Evolutionary conservation across 2,888 invertebrate genomes (phyloP), one percentile per base, ranked within the genome.

Genomic region (Tachina fera): DNA sequence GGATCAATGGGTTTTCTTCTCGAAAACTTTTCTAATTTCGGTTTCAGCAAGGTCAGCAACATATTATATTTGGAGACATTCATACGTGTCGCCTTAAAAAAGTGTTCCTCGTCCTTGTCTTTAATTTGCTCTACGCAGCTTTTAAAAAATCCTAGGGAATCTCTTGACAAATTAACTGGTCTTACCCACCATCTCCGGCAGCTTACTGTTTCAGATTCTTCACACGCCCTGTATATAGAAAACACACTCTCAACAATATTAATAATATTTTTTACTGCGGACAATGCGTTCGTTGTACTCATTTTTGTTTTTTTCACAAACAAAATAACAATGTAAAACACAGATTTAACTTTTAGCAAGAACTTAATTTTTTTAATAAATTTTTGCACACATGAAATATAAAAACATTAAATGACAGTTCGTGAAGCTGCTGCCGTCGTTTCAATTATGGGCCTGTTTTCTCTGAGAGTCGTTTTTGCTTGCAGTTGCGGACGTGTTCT

Each of bases 1-100:
- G 8, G 53, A 70, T 70, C 70, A 70, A 70, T 70, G 8, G 51
- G 41, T 19, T 70, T 70, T 53, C 70, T 70, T 70, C 14, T 70
- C 11, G 31, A 67, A 31, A 49, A 49, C 22, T 67, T 47, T 31
- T 67, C 45, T 19, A 70, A 53, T 53, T 70, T 70, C 6, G 70
- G 53, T 43, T 56, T 53, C 13, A 70, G 51, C 19, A 70, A 70
- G 11, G 53, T 43, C 13, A 70, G 53, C 41, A 70, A 56, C 70
- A 70, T 41, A 51, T 70, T 70, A 53, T 41, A 70, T 70, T 70
- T 56, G 9, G 56, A 43, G 19, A 71, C 56, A 14, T 56, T 56
- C 68, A 49, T 67, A 53, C 70, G 16, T 41, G 70, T 71, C 10
- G 22, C 56, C 45, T 45, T 70, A 43, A 53, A 53, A 22, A 58